phyloP scores from a whole-genome alignment of 2,888 invertebrate species.

The Latheticus oryzae region DNA sequence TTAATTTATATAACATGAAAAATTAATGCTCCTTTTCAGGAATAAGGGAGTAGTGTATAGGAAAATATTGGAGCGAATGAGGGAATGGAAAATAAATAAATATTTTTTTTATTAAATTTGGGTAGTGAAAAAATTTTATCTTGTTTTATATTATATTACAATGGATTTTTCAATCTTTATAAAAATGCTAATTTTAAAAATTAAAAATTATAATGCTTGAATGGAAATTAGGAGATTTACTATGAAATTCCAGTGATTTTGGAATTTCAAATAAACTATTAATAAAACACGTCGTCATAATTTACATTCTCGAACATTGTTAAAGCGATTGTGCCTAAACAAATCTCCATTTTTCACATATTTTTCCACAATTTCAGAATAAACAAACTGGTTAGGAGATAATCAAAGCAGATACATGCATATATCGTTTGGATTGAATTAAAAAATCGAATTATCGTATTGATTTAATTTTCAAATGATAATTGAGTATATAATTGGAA shows the following conservation, averaged over 20 bases:
- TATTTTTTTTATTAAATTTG: slow-evolving; percentile 4
- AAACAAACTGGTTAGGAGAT: slow-evolving; percentile 22
- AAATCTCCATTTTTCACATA: slow-evolving; percentile 23
- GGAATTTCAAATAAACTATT: no score
- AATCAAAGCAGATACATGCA: slow-evolving; percentile 14
- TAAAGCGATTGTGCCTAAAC: slow-evolving; percentile 7
- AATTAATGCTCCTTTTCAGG: slow-evolving; percentile 10
- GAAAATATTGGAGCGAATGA: slow-evolving; percentile 1
- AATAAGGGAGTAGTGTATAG: not conserved
- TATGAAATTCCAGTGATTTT: no score
- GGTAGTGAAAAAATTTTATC: slow-evolving; percentile 1
- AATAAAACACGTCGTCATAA: no score
- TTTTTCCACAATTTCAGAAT: slow-evolving; percentile 28
- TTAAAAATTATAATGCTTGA: no score
- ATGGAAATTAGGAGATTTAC: no score
- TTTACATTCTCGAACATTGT: slow-evolving; percentile 13
- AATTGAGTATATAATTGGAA: no score
- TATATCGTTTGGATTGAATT: slow-evolving; percentile 1
- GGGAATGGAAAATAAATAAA: slow-evolving; percentile 7
- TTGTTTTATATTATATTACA: no score
- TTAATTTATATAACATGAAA: slow-evolving; percentile 12
- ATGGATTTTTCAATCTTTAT: no score
- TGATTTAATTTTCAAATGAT: not conserved
- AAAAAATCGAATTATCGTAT: slow-evolving; percentile 1
- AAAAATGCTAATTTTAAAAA: no score